Base-by-base conservation (phyloP, 2,797 vertebrate species). In the Ctenopoma multispine region DNA sequence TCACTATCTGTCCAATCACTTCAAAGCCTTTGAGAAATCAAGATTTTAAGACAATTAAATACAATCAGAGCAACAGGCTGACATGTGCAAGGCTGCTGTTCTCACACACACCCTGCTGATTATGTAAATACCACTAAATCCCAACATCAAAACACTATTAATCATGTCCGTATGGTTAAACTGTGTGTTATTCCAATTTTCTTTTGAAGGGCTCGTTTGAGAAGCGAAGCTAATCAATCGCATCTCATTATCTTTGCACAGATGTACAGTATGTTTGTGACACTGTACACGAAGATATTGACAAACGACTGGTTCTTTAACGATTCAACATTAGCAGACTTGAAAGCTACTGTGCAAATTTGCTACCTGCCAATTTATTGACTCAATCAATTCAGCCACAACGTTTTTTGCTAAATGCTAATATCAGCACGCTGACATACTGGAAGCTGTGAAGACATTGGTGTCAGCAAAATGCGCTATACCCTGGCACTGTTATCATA, bases 181-280 rank as follows among this genome's bases (percentile, higher is more conserved):
- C 85, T 80, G 69, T 68, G 80, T 85, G 81, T 83, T 80, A 79
- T 89, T 90, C 85, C 77, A 83, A 86, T 90, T 93, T 90, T 87
- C 82, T 85, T 64, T 71, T 75, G 84, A 88, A 77, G 75, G 73
- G 49, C 64, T 87, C 72, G 74, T 90, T 91, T 90, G 83, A 82
- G 85, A 77, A 80, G 84, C 86, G 86, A 87, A 87, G 84, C 86
- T 88, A 91, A 93, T 94, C 91, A 93, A 92, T 93, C 79, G 89
- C 63, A 75, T 69, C 85, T 92, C 90, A 92, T 93, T 93, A 94
- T 90, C 84, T 15, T 68, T 14, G 67, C 83, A 86, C 77, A 79
- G 84, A 92, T 93, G 87, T 89, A 31, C 29, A 31, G 29, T 31
- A 53, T 76, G 62, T 79, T 51, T 63, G 79, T 66, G 89, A 86